Base-by-base conservation (phyloP, 2,888 invertebrate genomes). In the Baronia brevicornis region DNA sequence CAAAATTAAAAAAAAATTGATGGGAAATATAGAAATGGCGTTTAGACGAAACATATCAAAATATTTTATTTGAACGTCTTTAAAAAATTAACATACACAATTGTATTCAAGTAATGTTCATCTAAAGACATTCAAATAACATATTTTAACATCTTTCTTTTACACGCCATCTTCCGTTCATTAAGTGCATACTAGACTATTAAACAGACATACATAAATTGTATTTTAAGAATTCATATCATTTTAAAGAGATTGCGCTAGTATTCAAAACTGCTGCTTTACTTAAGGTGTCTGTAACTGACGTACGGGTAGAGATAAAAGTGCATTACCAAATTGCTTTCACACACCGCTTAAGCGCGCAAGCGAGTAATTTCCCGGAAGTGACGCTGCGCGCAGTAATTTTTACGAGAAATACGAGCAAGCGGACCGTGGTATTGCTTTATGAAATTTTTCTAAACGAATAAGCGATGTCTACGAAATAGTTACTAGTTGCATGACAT, bases 291-390 rank as follows among this genome's bases (percentile, higher is more conserved):
- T 40, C 42, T 34, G 40, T 38, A 40, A 41, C 36, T 38, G 36
- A 30, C 26, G 30, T 13, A 26, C 30, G 29, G 22, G 14, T 33
- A 28, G 13, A 57, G 53, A 63, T 62, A 65, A 68, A 72, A 73
- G 59, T 70, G 69, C 70, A 75, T 75, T 77, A 73, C 63, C 49
- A 63, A 72, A 73, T 74, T 71, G 68, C 68, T 67, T 62, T 59
- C 54, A 60, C 66, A 61, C 56, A 48, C 55, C 54, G 53, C 61
- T 66, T 62, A 61, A 51, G 56, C 41, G 42, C 39, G 46, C 43
- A 41, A 43, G 48, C 45, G 47, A 57, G 54, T 62, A 58, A 60
- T 60, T 60, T 58, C 51, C 46, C 51, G 45, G 46, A 53, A 64
- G 55, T 58, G 61, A 60, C 51, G 50, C 44, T 39, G 38, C 38